A percentile compares a stretch with the other conserved stretches of the same genome.
These are phyloP conservation scores for Cricetomys ansorgei DNA, from an alignment of 2,113 vertebrate genomes.

Conservation along the genomic window DNA sequence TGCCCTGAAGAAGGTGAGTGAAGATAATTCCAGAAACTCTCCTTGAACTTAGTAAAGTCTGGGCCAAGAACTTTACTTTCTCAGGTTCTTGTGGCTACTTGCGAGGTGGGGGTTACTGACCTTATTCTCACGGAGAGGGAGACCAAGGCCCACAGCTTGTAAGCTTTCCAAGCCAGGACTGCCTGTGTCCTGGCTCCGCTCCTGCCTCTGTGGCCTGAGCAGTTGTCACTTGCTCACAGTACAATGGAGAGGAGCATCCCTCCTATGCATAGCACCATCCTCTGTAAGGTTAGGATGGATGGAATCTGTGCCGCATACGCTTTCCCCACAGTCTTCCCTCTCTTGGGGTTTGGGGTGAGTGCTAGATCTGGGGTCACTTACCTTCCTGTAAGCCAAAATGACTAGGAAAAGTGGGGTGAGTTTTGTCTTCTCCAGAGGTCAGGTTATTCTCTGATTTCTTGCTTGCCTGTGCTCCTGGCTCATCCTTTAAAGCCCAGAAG, in stretches of 20 bases:
- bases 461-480: neutral
- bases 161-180: neutral
- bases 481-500: neutral
- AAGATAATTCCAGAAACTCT: accelerated
- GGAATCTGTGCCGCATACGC: neutral
- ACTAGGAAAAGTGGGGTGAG: neutral
- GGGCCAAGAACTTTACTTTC: neutral
- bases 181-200: neutral
- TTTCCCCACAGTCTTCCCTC: neutral
- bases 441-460: neutral
- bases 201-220: neutral
- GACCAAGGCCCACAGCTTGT: neutral
- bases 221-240: neutral
- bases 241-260: neutral
- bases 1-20: constrained; percentile 95
- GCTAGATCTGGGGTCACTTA: neutral
- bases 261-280: neutral
- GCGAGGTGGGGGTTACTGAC: neutral
- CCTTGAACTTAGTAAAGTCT: neutral
- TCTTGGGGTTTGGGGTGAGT: neutral
- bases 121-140: neutral
- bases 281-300: accelerated
- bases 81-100: neutral
- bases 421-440: neutral
- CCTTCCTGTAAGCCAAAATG: neutral